phyloP scores from a whole-genome alignment of 1,140 invertebrate species.

The Drosophila sp. region DNA sequence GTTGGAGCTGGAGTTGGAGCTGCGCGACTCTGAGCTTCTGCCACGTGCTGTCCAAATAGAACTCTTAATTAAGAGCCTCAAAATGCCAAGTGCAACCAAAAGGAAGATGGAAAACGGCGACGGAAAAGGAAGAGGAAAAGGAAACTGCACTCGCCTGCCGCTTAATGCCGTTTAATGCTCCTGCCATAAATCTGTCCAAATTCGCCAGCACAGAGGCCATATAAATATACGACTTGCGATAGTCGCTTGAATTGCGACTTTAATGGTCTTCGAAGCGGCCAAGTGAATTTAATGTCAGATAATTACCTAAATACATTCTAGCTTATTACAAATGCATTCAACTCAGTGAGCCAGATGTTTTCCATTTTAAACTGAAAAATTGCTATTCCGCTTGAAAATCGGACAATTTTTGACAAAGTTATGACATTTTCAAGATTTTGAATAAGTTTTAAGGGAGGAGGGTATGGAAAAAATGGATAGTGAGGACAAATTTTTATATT shows the following conservation, averaged over 20 bases:
- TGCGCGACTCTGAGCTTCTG: slow-evolving; percentile 18
- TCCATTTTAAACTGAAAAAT: too few relatives aligned
- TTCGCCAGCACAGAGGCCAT: slow-evolving; percentile 59
- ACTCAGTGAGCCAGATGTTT: background rate
- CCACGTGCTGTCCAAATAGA: slow-evolving; percentile 61
- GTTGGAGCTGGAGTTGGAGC: slow-evolving; percentile 3
- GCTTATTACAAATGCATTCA: background rate
- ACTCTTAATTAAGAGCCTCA: slow-evolving; percentile 69
- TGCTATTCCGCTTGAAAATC: too few relatives aligned
- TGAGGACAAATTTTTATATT: too few relatives aligned
- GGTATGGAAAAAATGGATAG: too few relatives aligned
- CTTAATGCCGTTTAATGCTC: slow-evolving; percentile 57
- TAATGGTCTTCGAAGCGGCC: slow-evolving; percentile 51
- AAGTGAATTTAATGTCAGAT: slow-evolving; percentile 70
- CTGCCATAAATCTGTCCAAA: slow-evolving; percentile 77
- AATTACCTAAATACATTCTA: slow-evolving; percentile 62
- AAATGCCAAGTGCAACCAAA: slow-evolving; percentile 13
- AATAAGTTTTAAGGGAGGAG: too few relatives aligned
- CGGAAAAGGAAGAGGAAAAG: background rate
- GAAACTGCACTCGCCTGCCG: slow-evolving; percentile 33
- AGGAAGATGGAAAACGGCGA: slow-evolving; percentile 11
- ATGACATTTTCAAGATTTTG: too few relatives aligned
- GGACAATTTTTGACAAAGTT: too few relatives aligned
- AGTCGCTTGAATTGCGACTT: slow-evolving; percentile 62
- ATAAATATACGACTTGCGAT: slow-evolving; percentile 75